Evolutionary conservation across 2,797 vertebrate genomes (phyloP).

Genomic region (Austrolebias charrua): DNA sequence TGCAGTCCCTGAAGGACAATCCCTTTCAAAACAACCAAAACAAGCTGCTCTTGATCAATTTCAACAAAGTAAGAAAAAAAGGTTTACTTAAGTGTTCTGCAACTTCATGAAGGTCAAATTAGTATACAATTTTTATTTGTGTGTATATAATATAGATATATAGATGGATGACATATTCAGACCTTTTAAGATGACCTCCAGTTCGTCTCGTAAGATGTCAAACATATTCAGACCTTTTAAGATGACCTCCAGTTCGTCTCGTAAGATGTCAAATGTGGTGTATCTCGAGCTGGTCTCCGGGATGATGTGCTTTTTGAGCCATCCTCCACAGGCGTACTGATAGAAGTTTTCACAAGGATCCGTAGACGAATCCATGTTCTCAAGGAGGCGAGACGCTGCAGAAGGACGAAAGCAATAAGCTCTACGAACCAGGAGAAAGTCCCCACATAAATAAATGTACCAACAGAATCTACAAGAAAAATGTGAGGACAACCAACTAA

Average conservation of each 20-base stretch:
- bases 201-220: slow-evolving; percentile 87
- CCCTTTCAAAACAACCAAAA: slow-evolving; percentile 32
- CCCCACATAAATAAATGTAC: background rate
- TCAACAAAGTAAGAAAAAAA: slow-evolving; percentile 2
- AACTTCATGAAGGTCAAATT: no score
- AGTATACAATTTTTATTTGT: no score
- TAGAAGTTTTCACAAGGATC: slow-evolving; percentile 92
- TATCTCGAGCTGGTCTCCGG: slow-evolving; percentile 93
- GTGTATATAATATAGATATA: no score
- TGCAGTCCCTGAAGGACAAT: slow-evolving; percentile 37
- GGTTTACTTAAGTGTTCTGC: background rate
- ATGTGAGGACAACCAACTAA: no score
- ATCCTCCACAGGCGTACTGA: slow-evolving; percentile 93
- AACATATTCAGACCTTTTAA: slow-evolving; percentile 85
- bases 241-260: slow-evolving; percentile 90
- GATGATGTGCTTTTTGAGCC: slow-evolving; percentile 93
- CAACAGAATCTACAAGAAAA: no score
- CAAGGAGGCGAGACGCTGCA: slow-evolving; percentile 90
- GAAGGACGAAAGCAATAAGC: slow-evolving; percentile 10
- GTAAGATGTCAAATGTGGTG: slow-evolving; percentile 93
- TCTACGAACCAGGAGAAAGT: background rate
- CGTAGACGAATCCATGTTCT: slow-evolving; percentile 87
- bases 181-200: slow-evolving; percentile 96
- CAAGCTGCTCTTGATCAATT: slow-evolving; percentile 21
- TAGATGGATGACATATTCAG: slow-evolving; percentile 25